Evolutionary conservation across 35 echinoderm and acorn worm genomes (phyloP).

Genomic region (Hemicentrotus pulcherrimus): DNA sequence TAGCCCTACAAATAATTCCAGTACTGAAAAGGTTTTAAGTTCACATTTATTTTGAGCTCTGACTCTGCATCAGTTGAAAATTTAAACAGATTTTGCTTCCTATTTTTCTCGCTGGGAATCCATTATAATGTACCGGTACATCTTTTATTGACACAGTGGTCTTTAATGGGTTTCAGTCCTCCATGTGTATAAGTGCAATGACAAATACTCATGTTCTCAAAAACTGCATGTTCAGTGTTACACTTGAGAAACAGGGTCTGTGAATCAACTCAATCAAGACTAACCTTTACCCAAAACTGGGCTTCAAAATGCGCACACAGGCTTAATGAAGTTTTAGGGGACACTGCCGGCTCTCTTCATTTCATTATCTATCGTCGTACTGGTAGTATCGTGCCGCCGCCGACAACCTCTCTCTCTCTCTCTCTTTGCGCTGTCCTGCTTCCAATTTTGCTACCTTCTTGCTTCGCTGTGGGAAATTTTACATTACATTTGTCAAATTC

Average conservation of each 20-base stretch:
- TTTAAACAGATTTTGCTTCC: too few species aligned
- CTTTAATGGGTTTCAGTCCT: too few species aligned
- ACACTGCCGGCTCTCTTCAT: constrained; percentile 7
- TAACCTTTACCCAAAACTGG: not conserved
- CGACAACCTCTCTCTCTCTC: not conserved
- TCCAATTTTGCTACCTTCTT: not conserved
- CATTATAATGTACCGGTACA: too few species aligned
- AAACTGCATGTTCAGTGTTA: too few species aligned
- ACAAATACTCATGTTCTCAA: too few species aligned
- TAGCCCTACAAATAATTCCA: too few species aligned
- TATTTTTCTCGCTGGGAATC: too few species aligned
- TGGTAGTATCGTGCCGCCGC: not conserved
- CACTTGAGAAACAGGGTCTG: not conserved
- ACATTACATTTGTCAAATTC: not conserved
- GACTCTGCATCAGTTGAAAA: too few species aligned
- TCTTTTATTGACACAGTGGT: too few species aligned
- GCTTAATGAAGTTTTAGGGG: constrained; percentile 11
- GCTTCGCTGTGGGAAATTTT: not conserved
- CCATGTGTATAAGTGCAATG: too few species aligned
- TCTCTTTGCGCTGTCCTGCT: not conserved
- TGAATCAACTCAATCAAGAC: not conserved
- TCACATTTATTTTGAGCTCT: too few species aligned
- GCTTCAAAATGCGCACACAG: not conserved
- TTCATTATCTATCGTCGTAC: constrained; percentile 4
- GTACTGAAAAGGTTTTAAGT: too few species aligned